Conservation (phyloP, 2,797 vertebrate species). For the Spheniscus humboldti region DNA sequence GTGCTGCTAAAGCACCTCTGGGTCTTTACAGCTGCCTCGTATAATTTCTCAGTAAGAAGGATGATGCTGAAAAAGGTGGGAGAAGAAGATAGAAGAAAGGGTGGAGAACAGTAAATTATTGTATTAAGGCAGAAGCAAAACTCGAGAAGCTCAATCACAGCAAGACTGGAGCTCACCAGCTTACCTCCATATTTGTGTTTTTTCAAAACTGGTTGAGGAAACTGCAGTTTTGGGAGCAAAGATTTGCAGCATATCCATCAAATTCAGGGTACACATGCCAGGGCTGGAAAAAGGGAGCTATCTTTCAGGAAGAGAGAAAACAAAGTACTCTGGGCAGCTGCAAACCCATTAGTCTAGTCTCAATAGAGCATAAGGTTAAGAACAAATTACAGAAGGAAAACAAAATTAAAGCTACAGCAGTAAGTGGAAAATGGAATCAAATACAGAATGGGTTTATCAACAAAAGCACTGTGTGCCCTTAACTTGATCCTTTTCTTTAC, state of each 20-base stretch:
- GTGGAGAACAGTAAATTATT: not conserved
- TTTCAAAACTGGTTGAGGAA: not conserved
- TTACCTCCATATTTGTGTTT: not conserved
- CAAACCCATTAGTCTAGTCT: constrained; percentile 59
- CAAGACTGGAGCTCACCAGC: not conserved
- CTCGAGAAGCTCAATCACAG: not conserved
- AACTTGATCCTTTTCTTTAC: constrained; percentile 37
- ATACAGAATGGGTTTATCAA: constrained; percentile 45
- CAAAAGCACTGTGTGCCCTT: constrained; percentile 13
- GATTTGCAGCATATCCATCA: constrained; percentile 54
- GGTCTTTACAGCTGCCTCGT: not conserved
- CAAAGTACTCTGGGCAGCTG: constrained; percentile 52
- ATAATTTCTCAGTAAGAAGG: not conserved
- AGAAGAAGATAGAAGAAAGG: not conserved
- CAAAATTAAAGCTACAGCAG: constrained; percentile 53
- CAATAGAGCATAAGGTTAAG: constrained; percentile 57
- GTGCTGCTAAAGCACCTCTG: not conserved
- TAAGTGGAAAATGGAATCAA: constrained; percentile 51
- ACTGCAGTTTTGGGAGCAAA: constrained; percentile 12
- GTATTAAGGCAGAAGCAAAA: not conserved
- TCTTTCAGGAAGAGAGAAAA: constrained; percentile 57
- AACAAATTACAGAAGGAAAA: constrained; percentile 59
- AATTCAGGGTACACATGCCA: constrained; percentile 23
- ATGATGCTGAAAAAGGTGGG: not conserved
- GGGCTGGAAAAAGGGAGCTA: constrained; percentile 23